Evolutionary conservation across 1,140 invertebrate genomes (phyloP).

Genomic region (Trissolcus basalis): DNA sequence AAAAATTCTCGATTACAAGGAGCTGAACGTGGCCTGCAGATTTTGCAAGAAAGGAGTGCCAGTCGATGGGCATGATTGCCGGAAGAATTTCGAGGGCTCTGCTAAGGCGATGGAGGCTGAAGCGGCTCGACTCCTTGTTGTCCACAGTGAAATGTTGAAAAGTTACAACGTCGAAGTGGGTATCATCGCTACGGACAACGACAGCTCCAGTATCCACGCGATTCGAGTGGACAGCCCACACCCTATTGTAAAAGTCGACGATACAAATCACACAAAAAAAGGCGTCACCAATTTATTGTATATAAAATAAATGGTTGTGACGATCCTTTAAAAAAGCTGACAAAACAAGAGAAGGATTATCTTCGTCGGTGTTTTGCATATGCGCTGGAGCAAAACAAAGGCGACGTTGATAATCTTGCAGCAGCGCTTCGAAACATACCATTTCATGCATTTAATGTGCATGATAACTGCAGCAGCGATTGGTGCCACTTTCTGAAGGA

Average conservation of each 20-base stretch:
- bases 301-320: slow-evolving; percentile 3
- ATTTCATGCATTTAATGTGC: slow-evolving; percentile 34
- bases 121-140: slow-evolving; percentile 17
- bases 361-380: slow-evolving; percentile 36
- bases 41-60: slow-evolving; percentile 21
- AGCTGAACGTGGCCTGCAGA: slow-evolving; percentile 22
- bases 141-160: slow-evolving; percentile 41
- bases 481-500: slow-evolving; percentile 24
- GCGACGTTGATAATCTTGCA: neutral
- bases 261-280: slow-evolving; percentile 36
- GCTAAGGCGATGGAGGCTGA: slow-evolving; percentile 50
- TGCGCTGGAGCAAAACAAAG: slow-evolving; percentile 24
- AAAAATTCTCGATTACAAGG: slow-evolving; percentile 23
- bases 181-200: slow-evolving; percentile 35
- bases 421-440: slow-evolving; percentile 25
- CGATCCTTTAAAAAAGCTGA: slow-evolving; percentile 29
- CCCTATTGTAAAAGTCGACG: slow-evolving; percentile 31
- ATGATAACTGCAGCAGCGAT: slow-evolving; percentile 17
- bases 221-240: slow-evolving; percentile 19
- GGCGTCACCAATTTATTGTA: slow-evolving; percentile 31
- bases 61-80: slow-evolving; percentile 21
- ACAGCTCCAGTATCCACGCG: slow-evolving; percentile 40
- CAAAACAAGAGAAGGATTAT: slow-evolving; percentile 37
- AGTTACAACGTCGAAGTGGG: slow-evolving; percentile 24
- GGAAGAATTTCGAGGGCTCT: slow-evolving; percentile 42